Percentiles rank a stretch among this genome's conserved stretches.
Conservation (phyloP, 2,797 vertebrate genomes). For the Cyprinodon diabolis region DNA sequence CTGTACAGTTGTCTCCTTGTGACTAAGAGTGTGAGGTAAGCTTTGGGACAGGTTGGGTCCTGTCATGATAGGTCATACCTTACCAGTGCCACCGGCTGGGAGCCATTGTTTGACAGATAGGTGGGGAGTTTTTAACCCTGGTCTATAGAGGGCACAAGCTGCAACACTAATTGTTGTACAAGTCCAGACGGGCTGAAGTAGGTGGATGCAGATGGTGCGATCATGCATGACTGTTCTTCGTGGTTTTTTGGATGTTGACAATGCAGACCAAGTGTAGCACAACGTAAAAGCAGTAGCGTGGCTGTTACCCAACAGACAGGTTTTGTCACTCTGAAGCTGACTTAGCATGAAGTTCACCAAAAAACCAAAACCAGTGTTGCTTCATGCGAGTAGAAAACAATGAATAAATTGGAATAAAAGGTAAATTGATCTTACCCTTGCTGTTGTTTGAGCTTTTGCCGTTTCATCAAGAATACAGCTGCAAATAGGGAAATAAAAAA, state of each 20-base stretch:
- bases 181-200: conserved; percentile 65
- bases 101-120: conserved; percentile 61
- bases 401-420: not conserved
- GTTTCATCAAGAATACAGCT: conserved; percentile 71
- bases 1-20: conserved; percentile 29
- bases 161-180: conserved; percentile 65
- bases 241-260: conserved; percentile 39
- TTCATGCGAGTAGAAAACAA: not conserved
- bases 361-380: not conserved
- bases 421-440: conserved; percentile 75
- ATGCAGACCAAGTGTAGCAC: conserved; percentile 37
- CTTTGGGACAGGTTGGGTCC: conserved; percentile 68
- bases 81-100: conserved; percentile 39
- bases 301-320: conserved; percentile 77
- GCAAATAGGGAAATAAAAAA: conserved; percentile 22
- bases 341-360: conserved; percentile 31
- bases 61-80: conserved; percentile 59
- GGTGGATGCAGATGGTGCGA: conserved; percentile 61
- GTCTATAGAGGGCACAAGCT: conserved; percentile 38
- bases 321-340: conserved; percentile 66
- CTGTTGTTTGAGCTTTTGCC: conserved; percentile 61
- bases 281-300: conserved; percentile 48
- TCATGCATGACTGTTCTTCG: conserved; percentile 37
- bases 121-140: conserved; percentile 43
- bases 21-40: conserved; percentile 42